Evolutionary conservation across 2,888 invertebrate species (phyloP), one percentile per base, ranked within the genome.

Genomic region (Parochlus steinenii): DNA sequence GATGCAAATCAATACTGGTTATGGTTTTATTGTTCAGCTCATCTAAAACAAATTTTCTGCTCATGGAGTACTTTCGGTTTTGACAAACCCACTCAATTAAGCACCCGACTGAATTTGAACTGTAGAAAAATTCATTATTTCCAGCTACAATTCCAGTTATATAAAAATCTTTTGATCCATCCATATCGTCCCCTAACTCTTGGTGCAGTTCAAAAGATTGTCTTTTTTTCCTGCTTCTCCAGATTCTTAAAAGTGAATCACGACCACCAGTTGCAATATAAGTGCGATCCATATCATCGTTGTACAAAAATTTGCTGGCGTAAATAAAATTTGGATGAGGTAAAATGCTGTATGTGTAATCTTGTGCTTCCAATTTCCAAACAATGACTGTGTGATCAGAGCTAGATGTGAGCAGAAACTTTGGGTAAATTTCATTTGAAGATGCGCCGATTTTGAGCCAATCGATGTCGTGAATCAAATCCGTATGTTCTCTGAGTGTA

Each of bases 251-350:
- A 7, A 34, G 20, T 22, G 15, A 23, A 38, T 38, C 38, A 4
- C 38, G 33, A 16, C 38, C 34, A 15, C 29, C 38, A 8, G 38
- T 38, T 6, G 27, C 34, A 12, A 31, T 20, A 25, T 6, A 25
- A 11, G 29, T 5, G 2, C 14, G 11, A 2, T 29, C 30, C 7
- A 17, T 2, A 17, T 14, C 17, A 14, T 24, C 22, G 8, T 7
- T 19, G 11, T 22, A 19, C 6, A 38, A 17, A 24, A 33, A 38
- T 22, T 34, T 38, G 3, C 22, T 20, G 4, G 31, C 34, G 30
- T 38, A 38, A 3, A 38, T 26, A 34, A 38, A 38, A 11, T 30
- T 14, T n/a, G 38, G 38, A 34, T 38, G 38, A 7, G 38, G 38
- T 8, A 38, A 17, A 4, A 38, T 35, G 10, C 10, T 19, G 14